Conservation (phyloP, 2,113 vertebrate genomes). For the Tapirus terrestris region DNA sequence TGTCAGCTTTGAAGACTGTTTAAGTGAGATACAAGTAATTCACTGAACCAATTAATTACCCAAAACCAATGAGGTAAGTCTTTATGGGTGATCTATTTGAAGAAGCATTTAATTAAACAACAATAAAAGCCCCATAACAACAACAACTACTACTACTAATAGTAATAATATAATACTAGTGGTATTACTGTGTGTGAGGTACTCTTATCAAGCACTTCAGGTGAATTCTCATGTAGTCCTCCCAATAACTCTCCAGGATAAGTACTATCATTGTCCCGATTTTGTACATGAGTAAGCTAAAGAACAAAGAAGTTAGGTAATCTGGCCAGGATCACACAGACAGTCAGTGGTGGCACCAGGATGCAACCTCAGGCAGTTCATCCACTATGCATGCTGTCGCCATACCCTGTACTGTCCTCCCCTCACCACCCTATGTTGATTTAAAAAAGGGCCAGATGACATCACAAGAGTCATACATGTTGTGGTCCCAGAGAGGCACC, state of each 20-base stretch:
- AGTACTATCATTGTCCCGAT: background rate
- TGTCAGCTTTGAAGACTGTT: background rate
- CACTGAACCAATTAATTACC: background rate
- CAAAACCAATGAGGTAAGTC: background rate
- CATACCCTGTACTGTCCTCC: background rate
- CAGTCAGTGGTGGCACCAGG: background rate
- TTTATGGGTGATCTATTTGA: background rate
- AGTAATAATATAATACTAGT: background rate
- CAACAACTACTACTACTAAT: no score
- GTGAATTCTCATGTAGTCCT: background rate
- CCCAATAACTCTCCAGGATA: background rate
- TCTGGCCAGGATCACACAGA: background rate
- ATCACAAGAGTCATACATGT: background rate
- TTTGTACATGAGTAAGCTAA: background rate
- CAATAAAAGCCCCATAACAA: background rate
- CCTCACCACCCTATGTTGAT: background rate
- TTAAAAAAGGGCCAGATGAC: background rate
- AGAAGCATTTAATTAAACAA: background rate
- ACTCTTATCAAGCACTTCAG: background rate
- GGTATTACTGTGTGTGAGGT: background rate
- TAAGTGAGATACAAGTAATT: background rate
- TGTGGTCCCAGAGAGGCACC: background rate
- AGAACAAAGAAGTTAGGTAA: background rate
- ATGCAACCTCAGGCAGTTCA: background rate
- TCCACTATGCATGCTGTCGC: fast-evolving